Evolutionary conservation across 2,888 invertebrate species (phyloP), one percentile per base, ranked within the genome.

Genomic region (Lagria hirta): DNA sequence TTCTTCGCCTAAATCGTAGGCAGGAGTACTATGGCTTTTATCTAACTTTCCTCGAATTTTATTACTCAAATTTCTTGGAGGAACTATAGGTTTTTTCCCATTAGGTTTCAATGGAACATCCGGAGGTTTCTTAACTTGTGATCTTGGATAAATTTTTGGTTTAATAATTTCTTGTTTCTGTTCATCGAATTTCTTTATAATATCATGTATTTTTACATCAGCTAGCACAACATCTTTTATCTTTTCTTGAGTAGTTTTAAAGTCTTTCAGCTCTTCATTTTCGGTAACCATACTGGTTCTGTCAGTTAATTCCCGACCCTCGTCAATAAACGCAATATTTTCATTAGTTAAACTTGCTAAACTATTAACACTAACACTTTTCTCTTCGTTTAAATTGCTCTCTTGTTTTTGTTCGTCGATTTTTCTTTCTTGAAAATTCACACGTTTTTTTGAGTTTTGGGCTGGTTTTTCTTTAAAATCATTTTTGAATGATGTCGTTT

Each of bases 21-120:
- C 86, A 1, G 88, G 88, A n/a, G 88, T 86, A 54, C 88, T 88
- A 66, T 85, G 82, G 58, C 84, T 84, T 71, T 89, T 88, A 72
- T 89, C 88, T 33, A 88, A 72, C 50, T 79, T 78, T 1, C 82
- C 83, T 16, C 77, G 66, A 27, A 64, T 41, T 49, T 63, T 65
- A 1, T 57, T 62, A 3, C 62, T 64, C 3, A 57, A 54, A 33
- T 63, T 61, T 32, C 60, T 59, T 20, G 65, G 53, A 1, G 71
- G 71, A 14, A 69, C 66, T n/a, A 70, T 64, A 6, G 54, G 57
- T 3, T 54, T 58, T 11, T 49, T 52, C 20, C 52, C 50, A 15
- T 57, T 57, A 3, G 60, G 62, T 53, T 65, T 69, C 17, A 56
- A 58, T 3, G 68, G 68, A 12, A 68, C 61, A 49, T 71, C 67